A percentile compares a stretch with the other conserved stretches of the same genome.
Evolutionary conservation across 2,113 vertebrate genomes (phyloP).

Genomic region (Cheilinus undulatus): DNA sequence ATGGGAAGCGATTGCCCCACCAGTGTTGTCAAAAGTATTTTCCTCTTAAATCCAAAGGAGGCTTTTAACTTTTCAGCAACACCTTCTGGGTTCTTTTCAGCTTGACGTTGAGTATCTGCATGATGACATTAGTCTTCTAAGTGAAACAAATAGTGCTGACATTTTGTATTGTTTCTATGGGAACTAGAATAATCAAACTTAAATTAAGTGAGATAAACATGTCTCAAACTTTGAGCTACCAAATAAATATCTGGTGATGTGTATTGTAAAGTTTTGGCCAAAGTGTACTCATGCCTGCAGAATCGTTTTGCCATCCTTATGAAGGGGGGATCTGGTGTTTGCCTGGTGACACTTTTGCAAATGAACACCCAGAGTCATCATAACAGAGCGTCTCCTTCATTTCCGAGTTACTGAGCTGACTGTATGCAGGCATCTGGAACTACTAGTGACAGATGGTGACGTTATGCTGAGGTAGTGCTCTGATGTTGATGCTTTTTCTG

Average conservation of each 20-base stretch:
- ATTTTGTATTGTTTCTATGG: neutral
- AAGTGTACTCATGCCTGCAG: constrained; percentile 18
- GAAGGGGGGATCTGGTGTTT: constrained; percentile 26
- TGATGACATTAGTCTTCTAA: neutral
- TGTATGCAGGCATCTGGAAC: constrained; percentile 45
- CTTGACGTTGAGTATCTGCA: neutral
- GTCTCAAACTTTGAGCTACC: neutral
- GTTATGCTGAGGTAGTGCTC: constrained; percentile 19
- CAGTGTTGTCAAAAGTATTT: too few relatives aligned
- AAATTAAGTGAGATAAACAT: neutral
- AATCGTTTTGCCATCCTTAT: constrained; percentile 22
- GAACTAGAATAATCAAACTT: neutral
- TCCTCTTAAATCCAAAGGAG: too few relatives aligned
- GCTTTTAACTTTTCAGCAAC: too few relatives aligned
- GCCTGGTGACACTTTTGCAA: constrained; percentile 42
- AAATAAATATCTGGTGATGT: neutral
- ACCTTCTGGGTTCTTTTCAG: neutral
- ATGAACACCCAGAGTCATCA: constrained; percentile 37
- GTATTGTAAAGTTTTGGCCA: constrained; percentile 4
- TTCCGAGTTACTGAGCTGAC: constrained; percentile 3
- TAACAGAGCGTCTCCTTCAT: constrained; percentile 36
- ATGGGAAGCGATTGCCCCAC: too few relatives aligned
- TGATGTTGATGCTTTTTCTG: constrained; percentile 16
- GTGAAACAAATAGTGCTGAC: neutral
- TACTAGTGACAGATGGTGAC: constrained; percentile 23